phyloP scores from a whole-genome alignment of 2,113 vertebrate species.

The Dicaeum eximium region DNA sequence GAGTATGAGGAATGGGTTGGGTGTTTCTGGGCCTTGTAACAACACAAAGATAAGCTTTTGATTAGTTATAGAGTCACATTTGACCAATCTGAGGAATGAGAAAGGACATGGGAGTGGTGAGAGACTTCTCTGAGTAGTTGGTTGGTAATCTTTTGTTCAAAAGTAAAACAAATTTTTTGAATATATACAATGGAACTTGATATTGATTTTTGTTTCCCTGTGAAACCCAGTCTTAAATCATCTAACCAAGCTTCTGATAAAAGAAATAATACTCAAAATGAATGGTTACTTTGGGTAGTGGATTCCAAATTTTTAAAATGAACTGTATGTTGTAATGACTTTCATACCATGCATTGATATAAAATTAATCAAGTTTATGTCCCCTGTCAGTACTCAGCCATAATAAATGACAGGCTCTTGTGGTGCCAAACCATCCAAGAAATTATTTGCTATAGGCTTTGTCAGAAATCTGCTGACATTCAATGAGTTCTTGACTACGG shows the following conservation, averaged over 20 bases:
- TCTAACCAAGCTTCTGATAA: background rate
- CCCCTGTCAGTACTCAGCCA: slow-evolving; percentile 19
- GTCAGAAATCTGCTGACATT: slow-evolving; percentile 65
- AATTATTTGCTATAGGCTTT: slow-evolving; percentile 64
- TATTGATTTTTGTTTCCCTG: background rate
- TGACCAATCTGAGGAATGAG: background rate
- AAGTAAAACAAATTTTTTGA: background rate
- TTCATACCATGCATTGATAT: slow-evolving; percentile 28
- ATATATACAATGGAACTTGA: background rate
- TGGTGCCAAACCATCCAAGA: slow-evolving; percentile 60
- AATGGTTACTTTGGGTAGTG: background rate
- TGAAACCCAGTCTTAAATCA: background rate
- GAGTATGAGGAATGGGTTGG: background rate
- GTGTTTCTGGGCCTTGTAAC: background rate
- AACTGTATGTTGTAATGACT: slow-evolving; percentile 1
- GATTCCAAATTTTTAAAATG: slow-evolving; percentile 6
- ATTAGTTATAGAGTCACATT: background rate
- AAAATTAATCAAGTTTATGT: slow-evolving; percentile 61
- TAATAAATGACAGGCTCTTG: slow-evolving; percentile 52
- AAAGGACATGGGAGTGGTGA: background rate
- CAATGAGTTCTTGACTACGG: slow-evolving; percentile 49
- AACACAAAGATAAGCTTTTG: background rate
- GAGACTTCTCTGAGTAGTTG: background rate
- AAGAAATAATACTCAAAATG: slow-evolving; percentile 3
- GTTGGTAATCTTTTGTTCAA: background rate